phyloP scores from a whole-genome alignment of 1,140 invertebrate species.

The Mya arenaria region DNA sequence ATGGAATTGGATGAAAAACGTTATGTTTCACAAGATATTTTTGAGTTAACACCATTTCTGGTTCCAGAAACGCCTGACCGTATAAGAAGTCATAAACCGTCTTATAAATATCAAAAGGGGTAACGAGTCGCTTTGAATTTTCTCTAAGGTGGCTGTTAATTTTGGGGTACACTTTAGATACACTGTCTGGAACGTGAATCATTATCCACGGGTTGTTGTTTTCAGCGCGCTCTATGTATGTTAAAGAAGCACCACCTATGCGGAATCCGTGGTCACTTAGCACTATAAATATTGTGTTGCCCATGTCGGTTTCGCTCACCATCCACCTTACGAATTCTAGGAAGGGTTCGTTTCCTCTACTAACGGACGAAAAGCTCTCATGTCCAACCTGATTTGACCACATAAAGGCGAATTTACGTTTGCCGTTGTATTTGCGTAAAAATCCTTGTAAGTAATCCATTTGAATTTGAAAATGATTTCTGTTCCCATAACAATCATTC shows the following conservation, averaged over 20 bases:
- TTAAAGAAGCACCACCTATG: slow-evolving; percentile 38
- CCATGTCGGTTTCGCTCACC: neutral
- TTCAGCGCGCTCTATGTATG: slow-evolving; percentile 49
- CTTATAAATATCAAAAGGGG: slow-evolving; percentile 49
- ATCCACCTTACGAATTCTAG: slow-evolving; percentile 61
- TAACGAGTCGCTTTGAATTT: slow-evolving; percentile 25
- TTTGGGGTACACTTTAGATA: neutral
- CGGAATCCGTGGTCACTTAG: slow-evolving; percentile 56
- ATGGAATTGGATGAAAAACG: slow-evolving; percentile 55
- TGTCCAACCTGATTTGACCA: slow-evolving; percentile 52
- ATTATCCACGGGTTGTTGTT: slow-evolving; percentile 49
- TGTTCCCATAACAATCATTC: slow-evolving; percentile 30
- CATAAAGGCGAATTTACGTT: slow-evolving; percentile 17
- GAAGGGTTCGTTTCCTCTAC: slow-evolving; percentile 59
- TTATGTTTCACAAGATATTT: slow-evolving; percentile 9
- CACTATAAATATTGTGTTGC: slow-evolving; percentile 41
- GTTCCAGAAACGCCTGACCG: neutral
- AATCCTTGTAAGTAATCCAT: slow-evolving; percentile 44
- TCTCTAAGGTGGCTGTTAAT: neutral
- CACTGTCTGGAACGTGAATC: slow-evolving; percentile 41
- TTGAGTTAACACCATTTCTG: neutral
- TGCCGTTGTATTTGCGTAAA: slow-evolving; percentile 10
- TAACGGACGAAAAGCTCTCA: neutral
- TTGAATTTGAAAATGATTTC: slow-evolving; percentile 15
- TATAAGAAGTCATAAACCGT: slow-evolving; percentile 47